These are phyloP conservation scores for Zhuqinia jingwanae DNA, from an alignment of 2,888 invertebrate species.

Conservation along the genomic window DNA sequence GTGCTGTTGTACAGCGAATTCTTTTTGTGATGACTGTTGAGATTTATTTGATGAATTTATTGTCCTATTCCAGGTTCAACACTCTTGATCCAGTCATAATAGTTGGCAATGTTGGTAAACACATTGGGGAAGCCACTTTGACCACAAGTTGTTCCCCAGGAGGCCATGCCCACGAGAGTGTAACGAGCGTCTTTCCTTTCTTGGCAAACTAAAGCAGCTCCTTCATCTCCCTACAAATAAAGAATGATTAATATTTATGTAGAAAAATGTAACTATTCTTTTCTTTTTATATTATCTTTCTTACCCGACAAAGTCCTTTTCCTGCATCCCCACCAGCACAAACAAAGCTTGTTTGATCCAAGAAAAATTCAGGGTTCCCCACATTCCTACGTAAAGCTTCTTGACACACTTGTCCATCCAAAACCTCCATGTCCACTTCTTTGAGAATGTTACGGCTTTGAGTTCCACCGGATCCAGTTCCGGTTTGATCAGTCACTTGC, in stretches of 20 bases:
- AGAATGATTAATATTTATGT: no score
- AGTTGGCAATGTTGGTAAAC: conserved; percentile 77
- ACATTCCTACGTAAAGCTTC: conserved; percentile 75
- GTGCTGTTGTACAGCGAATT: no score
- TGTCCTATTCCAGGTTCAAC: conserved; percentile 77
- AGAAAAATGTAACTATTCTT: no score
- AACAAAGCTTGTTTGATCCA: conserved; percentile 76
- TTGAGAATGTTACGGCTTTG: conserved; percentile 76
- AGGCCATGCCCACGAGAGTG: conserved; percentile 76
- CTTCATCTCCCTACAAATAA: conserved; percentile 77
- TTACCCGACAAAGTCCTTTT: conserved; percentile 78
- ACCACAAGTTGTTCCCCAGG: conserved; percentile 78
- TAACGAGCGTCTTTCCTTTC: conserved; percentile 74
- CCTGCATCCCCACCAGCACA: conserved; percentile 79
- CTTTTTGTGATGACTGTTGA: no score
- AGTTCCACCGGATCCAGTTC: neutral
- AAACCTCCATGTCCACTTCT: conserved; percentile 77
- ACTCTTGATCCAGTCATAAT: conserved; percentile 78
- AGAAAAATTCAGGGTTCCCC: conserved; percentile 76
- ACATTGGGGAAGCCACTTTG: conserved; percentile 77
- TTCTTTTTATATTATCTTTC: neutral
- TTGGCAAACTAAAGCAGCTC: conserved; percentile 78
- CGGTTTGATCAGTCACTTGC: conserved; percentile 8
- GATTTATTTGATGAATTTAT: conserved; percentile 14
- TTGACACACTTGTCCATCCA: conserved; percentile 75